These are phyloP conservation scores for Takifugu flavidus DNA, from an alignment of 2,113 vertebrate species.

Conservation along the genomic window DNA sequence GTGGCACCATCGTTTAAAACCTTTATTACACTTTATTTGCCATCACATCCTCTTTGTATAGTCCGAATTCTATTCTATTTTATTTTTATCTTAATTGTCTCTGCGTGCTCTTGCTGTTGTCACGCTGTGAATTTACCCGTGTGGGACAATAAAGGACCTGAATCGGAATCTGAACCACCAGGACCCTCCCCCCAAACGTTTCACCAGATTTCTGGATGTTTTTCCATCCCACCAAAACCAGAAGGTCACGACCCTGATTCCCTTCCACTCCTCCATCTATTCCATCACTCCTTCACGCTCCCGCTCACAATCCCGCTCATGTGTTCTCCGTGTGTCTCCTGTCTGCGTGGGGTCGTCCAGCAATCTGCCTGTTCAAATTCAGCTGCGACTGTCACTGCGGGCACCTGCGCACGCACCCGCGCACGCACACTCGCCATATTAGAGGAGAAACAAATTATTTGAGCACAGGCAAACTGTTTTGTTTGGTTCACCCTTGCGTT, in stretches of 20 bases:
- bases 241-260: not conserved
- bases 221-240: no score
- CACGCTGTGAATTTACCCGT: no score
- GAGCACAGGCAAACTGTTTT: constrained; percentile 58
- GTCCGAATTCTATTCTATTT: no score
- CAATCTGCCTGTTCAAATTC: constrained; percentile 41
- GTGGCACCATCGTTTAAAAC: no score
- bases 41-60: no score
- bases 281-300: constrained; percentile 9
- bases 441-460: constrained; percentile 60
- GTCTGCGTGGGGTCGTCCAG: constrained; percentile 12
- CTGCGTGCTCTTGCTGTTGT: no score
- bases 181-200: not conserved
- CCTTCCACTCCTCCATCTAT: not conserved
- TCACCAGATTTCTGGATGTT: not conserved
- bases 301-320: constrained; percentile 2
- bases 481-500: constrained; percentile 59
- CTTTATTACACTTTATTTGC: no score
- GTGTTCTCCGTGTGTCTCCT: constrained; percentile 13
- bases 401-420: constrained; percentile 21
- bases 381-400: constrained; percentile 15
- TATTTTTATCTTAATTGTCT: no score
- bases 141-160: no score
- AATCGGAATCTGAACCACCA: not conserved
- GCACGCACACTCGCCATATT: constrained; percentile 25